phyloP scores from a whole-genome alignment of 2,888 invertebrate species.

The Drosophila algonquin region DNA sequence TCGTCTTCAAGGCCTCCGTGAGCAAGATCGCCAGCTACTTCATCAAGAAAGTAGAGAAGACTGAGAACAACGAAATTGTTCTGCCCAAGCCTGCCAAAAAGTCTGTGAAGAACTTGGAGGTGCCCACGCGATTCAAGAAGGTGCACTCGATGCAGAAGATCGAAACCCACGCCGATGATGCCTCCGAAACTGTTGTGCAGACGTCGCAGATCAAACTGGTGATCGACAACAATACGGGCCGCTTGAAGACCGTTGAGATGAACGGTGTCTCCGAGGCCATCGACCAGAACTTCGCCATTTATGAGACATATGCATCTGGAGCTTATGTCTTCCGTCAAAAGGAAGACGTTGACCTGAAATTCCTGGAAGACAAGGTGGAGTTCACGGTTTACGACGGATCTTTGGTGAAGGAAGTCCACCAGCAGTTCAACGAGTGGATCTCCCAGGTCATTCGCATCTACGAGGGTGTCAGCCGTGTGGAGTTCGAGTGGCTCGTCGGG shows the following conservation, averaged over 20 bases:
- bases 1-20: constrained; percentile 34
- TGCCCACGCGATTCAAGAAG: constrained; percentile 23
- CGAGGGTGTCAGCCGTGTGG: constrained; percentile 85
- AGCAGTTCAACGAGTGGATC: constrained; percentile 87
- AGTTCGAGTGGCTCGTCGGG: constrained; percentile 91
- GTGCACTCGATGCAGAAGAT: constrained; percentile 1
- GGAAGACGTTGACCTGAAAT: constrained; percentile 83
- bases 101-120: constrained; percentile 2
- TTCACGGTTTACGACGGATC: constrained; percentile 84
- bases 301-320: constrained; percentile 93
- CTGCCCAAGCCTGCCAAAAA: constrained; percentile 12
- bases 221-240: constrained; percentile 64
- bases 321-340: constrained; percentile 93
- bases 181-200: constrained; percentile 19
- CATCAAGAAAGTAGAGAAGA: constrained; percentile 17
- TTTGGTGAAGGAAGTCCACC: constrained; percentile 88
- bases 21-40: constrained; percentile 26
- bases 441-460: constrained; percentile 90
- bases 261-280: constrained; percentile 74
- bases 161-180: constrained; percentile 1
- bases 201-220: constrained; percentile 65
- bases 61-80: neutral
- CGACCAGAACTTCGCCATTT: constrained; percentile 89
- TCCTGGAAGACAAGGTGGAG: constrained; percentile 68
- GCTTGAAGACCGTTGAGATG: constrained; percentile 69